A percentile compares a stretch with the other conserved stretches of the same genome.
phyloP scores from a whole-genome alignment of 35 echinoderm and acorn worm genomes.

The Hemicentrotus pulcherrimus region DNA sequence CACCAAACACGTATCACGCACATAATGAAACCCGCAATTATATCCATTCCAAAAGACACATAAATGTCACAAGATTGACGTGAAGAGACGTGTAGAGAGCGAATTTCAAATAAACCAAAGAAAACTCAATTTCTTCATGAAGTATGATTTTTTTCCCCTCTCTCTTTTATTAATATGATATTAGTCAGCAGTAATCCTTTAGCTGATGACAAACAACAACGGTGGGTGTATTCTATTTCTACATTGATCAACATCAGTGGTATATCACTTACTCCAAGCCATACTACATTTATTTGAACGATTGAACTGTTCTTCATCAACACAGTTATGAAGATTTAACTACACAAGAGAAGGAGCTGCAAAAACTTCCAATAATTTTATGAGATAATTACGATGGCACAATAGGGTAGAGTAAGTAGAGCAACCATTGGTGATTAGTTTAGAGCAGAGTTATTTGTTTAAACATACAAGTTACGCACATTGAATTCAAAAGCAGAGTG shows the following conservation, averaged over 20 bases:
- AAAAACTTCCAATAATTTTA: too few species aligned
- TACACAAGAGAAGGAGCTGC: too few species aligned
- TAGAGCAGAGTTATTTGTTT: too few species aligned
- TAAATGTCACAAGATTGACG: not conserved
- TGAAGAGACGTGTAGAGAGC: not conserved
- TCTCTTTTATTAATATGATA: conserved; percentile 7
- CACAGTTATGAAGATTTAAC: too few species aligned
- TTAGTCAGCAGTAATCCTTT: not conserved
- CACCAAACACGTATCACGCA: not conserved
- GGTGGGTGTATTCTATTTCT: not conserved
- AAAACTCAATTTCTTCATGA: not conserved
- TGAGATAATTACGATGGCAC: too few species aligned
- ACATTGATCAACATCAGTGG: not conserved
- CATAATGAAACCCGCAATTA: not conserved
- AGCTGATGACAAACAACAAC: not conserved
- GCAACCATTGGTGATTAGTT: too few species aligned
- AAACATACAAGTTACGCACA: too few species aligned
- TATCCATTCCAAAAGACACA: conserved; percentile 23
- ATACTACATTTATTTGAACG: too few species aligned
- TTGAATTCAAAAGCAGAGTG: too few species aligned
- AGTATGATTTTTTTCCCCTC: not conserved
- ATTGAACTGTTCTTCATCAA: too few species aligned
- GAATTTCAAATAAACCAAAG: not conserved
- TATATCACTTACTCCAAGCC: not conserved
- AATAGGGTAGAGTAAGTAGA: too few species aligned